Base-by-base conservation (phyloP, 2,888 invertebrate species). In the Meta bourneti region DNA sequence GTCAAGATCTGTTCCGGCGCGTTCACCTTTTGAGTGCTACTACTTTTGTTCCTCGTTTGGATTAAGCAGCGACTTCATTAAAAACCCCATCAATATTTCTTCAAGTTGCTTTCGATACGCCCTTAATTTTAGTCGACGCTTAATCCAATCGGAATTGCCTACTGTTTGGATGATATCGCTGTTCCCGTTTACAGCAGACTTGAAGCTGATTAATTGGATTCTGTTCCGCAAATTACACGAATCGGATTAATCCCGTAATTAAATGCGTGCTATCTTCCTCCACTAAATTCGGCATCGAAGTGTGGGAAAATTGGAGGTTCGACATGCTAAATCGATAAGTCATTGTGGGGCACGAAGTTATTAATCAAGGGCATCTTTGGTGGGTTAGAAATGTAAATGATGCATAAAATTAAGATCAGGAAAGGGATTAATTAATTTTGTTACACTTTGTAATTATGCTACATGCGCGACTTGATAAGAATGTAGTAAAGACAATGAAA, bases 41-140 rank as follows among this genome's bases (percentile, higher is more conserved):
- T 4, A 34, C 4, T 34, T 34, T 34, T 34, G 34, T 34, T 34
- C 34, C 34, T 34, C 34, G 34, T 34, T 34, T 34, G 34, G 34
- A 34, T 34, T 8, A 16, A 61, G 11, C 61, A 16, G n/a, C n/a
- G 52, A 6, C 52, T 19, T 78, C 78, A 78, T 78, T 78, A 78
- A 78, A 78, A 78, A 78, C 7, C 78, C 52, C 78, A 78, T 78
- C 52, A 78, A 78, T 19, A 51, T 78, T 52, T 52, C 51, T 78
- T 34, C 34, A 34, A 4, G 4, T 34, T 34, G 34, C 34, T 34
- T 34, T 51, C n/a, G 52, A 13, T 51, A 78, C 52, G 51, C 78
- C 78, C 61, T 61, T 61, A 11, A 61, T 16, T 11, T 61, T 61
- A 61, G 8, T 61, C 61, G 34, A 34, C 34, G 34, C 34, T 34